Base-by-base conservation (phyloP, 2,797 vertebrate species). In the Myotis vivesi region DNA sequence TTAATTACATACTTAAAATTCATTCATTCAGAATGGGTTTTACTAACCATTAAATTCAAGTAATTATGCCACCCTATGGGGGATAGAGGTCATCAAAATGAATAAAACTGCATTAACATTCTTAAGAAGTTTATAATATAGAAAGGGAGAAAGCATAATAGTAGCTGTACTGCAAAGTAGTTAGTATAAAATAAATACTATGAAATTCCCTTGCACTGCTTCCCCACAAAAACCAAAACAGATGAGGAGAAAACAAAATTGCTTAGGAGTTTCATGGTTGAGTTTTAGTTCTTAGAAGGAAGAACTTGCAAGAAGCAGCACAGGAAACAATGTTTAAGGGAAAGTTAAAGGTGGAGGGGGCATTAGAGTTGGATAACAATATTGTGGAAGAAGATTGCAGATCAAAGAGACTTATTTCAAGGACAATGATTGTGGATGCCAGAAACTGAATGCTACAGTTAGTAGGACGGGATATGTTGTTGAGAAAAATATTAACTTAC, bases 11-110 rank as follows among this genome's bases (percentile, higher is more conserved):
- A 69, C 9, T 85, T 71, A 71, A 83, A 94, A 92, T 83, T 49
- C 8, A 83, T 77, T 94, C 46, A 75, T 62, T 93, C 23, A 53
- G 82, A 94, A 87, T 44, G 3, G 23, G 28, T 72, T 89, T 55
- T 44, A 68, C 23, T 88, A 25, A 75, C 17, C 19, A 89, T 59
- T 88, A 75, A 88, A 93, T 90, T 91, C 57, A 96, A 77, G n/a
- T 82, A 46, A 94, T 4, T 55, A 11, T 92, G 5, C 11, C 30
- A 90, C 28, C 6, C 12, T 79, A 33, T 33, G 2, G 19, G 15
- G 36, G 20, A 77, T 20, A 71, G 8, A 83, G 8, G 25, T 9
- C 41, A 92, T 23, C 46, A 71, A 89, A 89, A 71, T 87, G 22
- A 84, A 30, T 83, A 77, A 53, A 86, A 79, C 30, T 55, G 16